A percentile compares a stretch with the other conserved stretches of the same genome.
These are phyloP conservation scores for Spheniscus mendiculus DNA, from an alignment of 2,113 vertebrate species.

Conservation along the genomic window DNA sequence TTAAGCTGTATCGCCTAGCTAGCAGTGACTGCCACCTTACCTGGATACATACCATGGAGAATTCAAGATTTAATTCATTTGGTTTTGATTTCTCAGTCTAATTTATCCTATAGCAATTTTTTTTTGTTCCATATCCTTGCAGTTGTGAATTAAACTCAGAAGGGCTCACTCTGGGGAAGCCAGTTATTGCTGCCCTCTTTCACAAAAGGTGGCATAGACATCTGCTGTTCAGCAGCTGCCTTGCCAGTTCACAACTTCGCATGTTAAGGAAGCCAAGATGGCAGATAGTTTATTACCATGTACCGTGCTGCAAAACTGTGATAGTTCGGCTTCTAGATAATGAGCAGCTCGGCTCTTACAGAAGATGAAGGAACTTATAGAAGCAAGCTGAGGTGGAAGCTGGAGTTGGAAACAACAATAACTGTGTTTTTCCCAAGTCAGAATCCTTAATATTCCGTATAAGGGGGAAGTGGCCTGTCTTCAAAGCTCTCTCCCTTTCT, in stretches of 20 bases:
- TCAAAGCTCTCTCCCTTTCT: neutral
- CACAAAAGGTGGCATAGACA: neutral
- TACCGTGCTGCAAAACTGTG: neutral
- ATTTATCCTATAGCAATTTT: neutral
- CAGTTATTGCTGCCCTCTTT: neutral
- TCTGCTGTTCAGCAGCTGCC: neutral
- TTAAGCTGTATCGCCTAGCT: neutral
- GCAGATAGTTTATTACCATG: neutral
- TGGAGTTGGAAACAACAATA: neutral
- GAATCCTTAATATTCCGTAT: neutral
- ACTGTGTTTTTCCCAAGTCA: neutral
- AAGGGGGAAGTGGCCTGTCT: neutral
- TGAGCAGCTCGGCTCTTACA: neutral
- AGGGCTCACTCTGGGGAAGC: neutral
- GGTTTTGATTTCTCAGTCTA: neutral
- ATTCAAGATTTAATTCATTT: neutral
- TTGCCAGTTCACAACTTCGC: neutral
- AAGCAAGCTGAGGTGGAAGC: neutral
- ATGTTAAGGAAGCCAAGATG: neutral
- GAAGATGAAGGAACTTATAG: neutral
- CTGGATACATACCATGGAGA: neutral
- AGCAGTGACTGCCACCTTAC: neutral
- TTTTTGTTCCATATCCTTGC: neutral
- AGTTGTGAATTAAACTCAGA: neutral
- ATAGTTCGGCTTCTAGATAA: neutral